Base-by-base conservation (phyloP, 2,113 vertebrate species). In the Rhinolophus ferrumequinum region DNA sequence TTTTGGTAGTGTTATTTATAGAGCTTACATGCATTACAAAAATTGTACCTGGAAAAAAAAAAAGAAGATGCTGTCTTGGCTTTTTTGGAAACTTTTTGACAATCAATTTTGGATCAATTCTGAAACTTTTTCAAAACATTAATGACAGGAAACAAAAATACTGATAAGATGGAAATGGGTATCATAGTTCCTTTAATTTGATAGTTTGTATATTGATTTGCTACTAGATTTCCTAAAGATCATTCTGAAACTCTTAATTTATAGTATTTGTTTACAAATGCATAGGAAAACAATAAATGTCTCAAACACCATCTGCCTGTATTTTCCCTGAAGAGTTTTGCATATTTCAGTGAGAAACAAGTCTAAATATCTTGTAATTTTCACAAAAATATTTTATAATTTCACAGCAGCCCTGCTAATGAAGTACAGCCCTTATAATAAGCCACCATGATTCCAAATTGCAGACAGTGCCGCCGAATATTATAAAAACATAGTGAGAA, bases 331-430 rank as follows among this genome's bases (percentile, higher is more conserved):
- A 98, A 97, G 86, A 54, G 3, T 5, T 98, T 98, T 97, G 64
- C 50, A 93, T 97, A 95, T 95, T 97, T 97, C 92, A 96, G 28
- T 60, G 95, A 98, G 89, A 98, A 98, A 96, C 92, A 0, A 92
- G 52, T 97, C 88, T 98, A 97, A 97, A 97, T 96, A 97, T 96
- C 97, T 93, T 96, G 38, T 58, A 88, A 56, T 98, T 98, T 98
- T 98, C 92, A 96, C 92, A 87, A 97, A 98, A 98, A 97, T 92
- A 3, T 96, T 98, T 96, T 76, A 93, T 97, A 97, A 97, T 97
- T 98, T 98, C 94, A 95, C 79, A 97, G 92, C 93, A 93, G 77
- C 62, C 38, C 21, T 94, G 76, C 90, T 98, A 98, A 98, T 98
- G 89, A 98, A 97, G 96, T 98, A 95, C 64, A 96, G 88, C 81